Conservation (phyloP, 1,140 invertebrate species). For the Trichonephila clavipes region DNA sequence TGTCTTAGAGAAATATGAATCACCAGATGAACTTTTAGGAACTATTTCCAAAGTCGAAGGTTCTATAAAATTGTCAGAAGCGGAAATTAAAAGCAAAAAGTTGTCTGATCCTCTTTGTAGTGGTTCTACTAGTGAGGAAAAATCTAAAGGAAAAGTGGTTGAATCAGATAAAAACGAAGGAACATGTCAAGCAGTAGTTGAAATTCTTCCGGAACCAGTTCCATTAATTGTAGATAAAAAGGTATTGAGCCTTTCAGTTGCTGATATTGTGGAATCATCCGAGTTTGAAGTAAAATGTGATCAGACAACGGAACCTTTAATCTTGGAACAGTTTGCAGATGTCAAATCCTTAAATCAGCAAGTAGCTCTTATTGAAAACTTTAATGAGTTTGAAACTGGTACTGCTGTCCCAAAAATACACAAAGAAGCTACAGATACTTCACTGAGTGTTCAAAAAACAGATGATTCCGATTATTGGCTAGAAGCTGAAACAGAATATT, state of each 20-base stretch:
- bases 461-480: slow-evolving; percentile 63
- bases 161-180: not conserved
- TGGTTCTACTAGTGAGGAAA: not conserved
- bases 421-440: slow-evolving; percentile 30
- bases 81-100: not conserved
- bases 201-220: not conserved
- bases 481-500: slow-evolving; percentile 69
- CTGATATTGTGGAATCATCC: slow-evolving; percentile 34
- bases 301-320: slow-evolving; percentile 23
- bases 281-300: not conserved
- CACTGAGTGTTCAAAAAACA: slow-evolving; percentile 38
- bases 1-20: not conserved
- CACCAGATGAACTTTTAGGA: not conserved
- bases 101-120: not conserved
- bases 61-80: too few species aligned
- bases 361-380: slow-evolving; percentile 39
- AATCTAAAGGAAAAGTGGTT: not conserved
- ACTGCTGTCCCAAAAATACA: slow-evolving; percentile 14
- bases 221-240: slow-evolving; percentile 12
- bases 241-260: slow-evolving; percentile 26
- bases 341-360: slow-evolving; percentile 60
- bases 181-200: not conserved
- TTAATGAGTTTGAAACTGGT: slow-evolving; percentile 35
- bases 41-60: not conserved
- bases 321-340: slow-evolving; percentile 65